Evolutionary conservation across 2,888 invertebrate species (phyloP).

Genomic region (Rambutsinella grinnellia): DNA sequence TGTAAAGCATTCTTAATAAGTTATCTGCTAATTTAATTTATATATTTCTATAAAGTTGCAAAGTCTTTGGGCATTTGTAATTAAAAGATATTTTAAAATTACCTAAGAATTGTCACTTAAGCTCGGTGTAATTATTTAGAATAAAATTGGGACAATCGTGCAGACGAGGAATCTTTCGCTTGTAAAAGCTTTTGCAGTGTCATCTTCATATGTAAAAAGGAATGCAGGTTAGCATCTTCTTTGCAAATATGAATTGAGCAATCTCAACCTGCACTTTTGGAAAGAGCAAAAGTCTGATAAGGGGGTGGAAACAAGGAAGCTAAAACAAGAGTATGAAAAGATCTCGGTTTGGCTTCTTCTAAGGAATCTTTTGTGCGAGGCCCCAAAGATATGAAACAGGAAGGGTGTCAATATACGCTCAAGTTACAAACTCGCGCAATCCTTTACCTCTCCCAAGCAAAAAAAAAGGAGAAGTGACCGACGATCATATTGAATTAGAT

Average conservation of each 20-base stretch:
- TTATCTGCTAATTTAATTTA: no score
- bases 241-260: conserved; percentile 11
- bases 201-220: no score
- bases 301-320: conserved; percentile 54
- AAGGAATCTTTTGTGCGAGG: conserved; percentile 10
- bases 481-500: conserved; percentile 20
- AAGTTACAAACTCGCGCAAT: conserved; percentile 40
- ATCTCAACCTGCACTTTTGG: conserved; percentile 22
- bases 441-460: conserved; percentile 32
- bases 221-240: no score
- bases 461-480: conserved; percentile 14
- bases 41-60: no score
- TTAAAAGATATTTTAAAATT: no score
- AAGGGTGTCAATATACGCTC: conserved; percentile 47
- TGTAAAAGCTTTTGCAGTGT: no score
- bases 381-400: conserved; percentile 43
- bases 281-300: conserved; percentile 23
- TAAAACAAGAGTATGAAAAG: conserved; percentile 31
- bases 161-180: no score
- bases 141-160: no score
- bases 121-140: no score
- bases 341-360: conserved; percentile 8
- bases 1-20: no score
- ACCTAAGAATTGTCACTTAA: no score
- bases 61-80: no score